Base-by-base conservation (phyloP, 2,888 invertebrate species). In the Quadroppia sp. region DNA sequence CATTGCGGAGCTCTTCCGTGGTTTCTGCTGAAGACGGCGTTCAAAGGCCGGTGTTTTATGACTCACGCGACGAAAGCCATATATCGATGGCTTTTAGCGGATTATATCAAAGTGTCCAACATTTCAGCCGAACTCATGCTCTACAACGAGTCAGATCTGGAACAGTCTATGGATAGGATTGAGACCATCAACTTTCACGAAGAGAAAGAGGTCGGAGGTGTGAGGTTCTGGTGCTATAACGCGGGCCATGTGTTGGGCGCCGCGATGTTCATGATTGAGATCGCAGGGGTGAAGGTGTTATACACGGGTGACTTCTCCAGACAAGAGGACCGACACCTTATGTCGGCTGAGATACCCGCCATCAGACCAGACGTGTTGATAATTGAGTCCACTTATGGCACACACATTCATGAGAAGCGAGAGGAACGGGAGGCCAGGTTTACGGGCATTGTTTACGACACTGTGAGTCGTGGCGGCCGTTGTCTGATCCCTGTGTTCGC, bases 181-280 rank as follows among this genome's bases (percentile, higher is more conserved):
- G 98, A 99, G 85, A 95, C 96, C 0, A 90, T 97, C 15, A 96
- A 97, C 84, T 98, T 97, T 80, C 97, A 96, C 76, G 96, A 96
- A 82, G 98, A 99, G 82, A 94, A 94, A 79, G 98, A 98, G 80
- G 92, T 99, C 0, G 89, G 93, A 80, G 99, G 79, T 25, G 73
- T 99, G 0, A 89, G 93, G 80, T 99, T 99, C 84, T 98, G 98
- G 92, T 96, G 97, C 0, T 99, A 99, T 83, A 94, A 95, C 82
- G 99, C 99, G 0, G 99, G 99, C 0, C 99, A 99, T 83, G 99
- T 99, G 2, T 85, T 99, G 0, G 99, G 99, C 0, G 99, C 99
- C 0, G 98, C 98, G 73, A 99, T 99, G 98, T 99, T 99, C 82
- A 97, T 99, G 96, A 93, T 99, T 75, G 98, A 99, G 86, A 99